Conservation (phyloP, 2,113 vertebrate genomes). For the Gorsachius goisagi region DNA sequence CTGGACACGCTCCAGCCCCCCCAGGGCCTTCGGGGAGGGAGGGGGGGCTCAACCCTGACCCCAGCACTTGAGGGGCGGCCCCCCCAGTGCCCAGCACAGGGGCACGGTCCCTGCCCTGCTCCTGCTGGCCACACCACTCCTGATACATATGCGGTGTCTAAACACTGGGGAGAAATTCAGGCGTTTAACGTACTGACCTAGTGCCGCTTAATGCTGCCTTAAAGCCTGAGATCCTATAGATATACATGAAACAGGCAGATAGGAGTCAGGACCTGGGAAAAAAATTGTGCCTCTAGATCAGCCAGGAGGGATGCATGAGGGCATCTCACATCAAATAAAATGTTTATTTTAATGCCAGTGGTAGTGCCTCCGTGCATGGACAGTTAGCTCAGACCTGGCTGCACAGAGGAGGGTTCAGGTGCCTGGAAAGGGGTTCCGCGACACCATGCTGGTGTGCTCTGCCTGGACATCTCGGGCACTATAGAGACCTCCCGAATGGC, state of each 20-base stretch:
- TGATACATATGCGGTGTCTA: background rate
- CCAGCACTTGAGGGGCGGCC: fast-evolving
- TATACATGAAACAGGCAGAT: fast-evolving
- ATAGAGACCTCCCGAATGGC: background rate
- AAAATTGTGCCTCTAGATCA: background rate
- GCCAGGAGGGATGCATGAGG: background rate
- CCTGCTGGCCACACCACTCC: background rate
- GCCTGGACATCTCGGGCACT: background rate
- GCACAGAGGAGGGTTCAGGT: background rate
- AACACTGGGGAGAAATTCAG: background rate
- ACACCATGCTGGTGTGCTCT: background rate
- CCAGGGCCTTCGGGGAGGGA: background rate
- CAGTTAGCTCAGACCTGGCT: background rate
- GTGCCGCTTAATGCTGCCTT: background rate
- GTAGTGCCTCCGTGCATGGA: no score
- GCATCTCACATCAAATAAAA: no score
- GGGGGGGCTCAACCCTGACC: no score
- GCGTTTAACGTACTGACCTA: background rate
- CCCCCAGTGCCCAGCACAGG: fast-evolving
- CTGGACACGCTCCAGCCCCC: background rate
- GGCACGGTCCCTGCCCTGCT: fast-evolving
- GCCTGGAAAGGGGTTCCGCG: background rate
- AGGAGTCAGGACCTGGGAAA: fast-evolving
- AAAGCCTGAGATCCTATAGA: background rate
- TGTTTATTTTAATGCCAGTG: background rate